Base-by-base conservation (phyloP, 2,888 invertebrate species). In the Scaptomyza cyrtandrae region DNA sequence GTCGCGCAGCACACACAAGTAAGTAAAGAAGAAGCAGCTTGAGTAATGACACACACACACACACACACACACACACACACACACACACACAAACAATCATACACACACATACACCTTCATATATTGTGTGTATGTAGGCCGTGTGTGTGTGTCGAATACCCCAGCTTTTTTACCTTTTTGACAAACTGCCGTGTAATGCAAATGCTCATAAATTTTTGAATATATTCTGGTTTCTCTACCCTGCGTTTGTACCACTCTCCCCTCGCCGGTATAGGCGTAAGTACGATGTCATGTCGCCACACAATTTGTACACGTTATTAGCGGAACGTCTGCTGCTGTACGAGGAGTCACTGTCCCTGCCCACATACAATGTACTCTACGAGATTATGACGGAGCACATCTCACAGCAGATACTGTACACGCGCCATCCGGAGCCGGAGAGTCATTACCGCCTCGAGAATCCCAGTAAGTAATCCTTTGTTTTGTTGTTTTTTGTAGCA, bases 361-460 rank as follows among this genome's bases (percentile, higher is more conserved):
- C 98, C 52, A 98, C 98, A 1, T 99, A 99, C 94, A 99, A 99
- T 93, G 98, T 98, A 75, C 95, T 99, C 53, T 99, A 98, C 93
- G 99, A 99, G 95, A 97, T 99, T 91, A 95, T 99, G 94, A 98
- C 98, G 4, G 99, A 99, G 92, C 97, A 98, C 90, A 98, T 99
- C 83, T 97, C 97, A 78, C 97, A 98, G 91, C 98, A 98, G 93
- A 97, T 98, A 84, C 94, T 97, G 54, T 98, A 98, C 92, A 97
- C 97, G 35, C 95, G 96, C 90, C 99, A 99, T 92, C 96, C 98
- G 0, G 98, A 98, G 92, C 98, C 98, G 14, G 98, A 99, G 93
- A 97, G 97, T 72, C 97, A 97, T 91, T 98, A 97, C 93, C 94
- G 98, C 64, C 94, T 99, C 54, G 99, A 99, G 93, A 99, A 99